Conservation (phyloP, 37 sponge, comb jelly and placozoan genomes). For the Dysidea cf. avara region DNA sequence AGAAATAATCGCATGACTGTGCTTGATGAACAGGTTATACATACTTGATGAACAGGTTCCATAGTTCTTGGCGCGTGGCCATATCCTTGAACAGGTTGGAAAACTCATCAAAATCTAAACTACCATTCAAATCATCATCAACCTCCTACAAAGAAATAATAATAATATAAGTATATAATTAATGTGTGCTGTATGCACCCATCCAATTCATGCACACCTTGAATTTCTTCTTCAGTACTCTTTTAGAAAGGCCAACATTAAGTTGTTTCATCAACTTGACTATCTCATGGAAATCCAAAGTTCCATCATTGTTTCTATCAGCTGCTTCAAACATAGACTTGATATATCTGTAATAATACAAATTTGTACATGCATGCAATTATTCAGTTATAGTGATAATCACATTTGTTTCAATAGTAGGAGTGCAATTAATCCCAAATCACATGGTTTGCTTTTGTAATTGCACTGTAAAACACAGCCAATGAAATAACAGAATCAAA, state of each 20-base stretch:
- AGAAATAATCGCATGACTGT: not conserved
- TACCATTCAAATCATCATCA: constrained; percentile 35
- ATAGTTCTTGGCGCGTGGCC: constrained; percentile 40
- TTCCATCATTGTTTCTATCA: constrained; percentile 52
- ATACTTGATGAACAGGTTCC: constrained; percentile 37
- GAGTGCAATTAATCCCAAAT: no score
- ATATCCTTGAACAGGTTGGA: constrained; percentile 37
- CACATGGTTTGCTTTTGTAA: no score
- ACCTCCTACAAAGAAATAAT: not conserved
- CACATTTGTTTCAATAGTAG: no score
- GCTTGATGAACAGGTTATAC: not conserved
- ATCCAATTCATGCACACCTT: constrained; percentile 23
- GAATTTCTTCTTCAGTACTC: constrained; percentile 38
- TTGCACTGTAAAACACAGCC: no score
- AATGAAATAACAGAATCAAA: no score
- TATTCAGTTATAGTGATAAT: no score
- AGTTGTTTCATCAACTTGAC: constrained; percentile 40
- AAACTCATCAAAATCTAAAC: constrained; percentile 49
- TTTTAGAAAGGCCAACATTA: constrained; percentile 55
- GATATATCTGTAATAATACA: constrained; percentile 8
- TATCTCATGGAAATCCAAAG: constrained; percentile 51
- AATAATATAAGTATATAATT: not conserved
- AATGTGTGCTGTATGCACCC: not conserved
- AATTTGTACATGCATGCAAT: not conserved
- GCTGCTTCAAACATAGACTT: constrained; percentile 52